Conservation (phyloP, 2,888 invertebrate species). For the Crocallis elinguaria region DNA sequence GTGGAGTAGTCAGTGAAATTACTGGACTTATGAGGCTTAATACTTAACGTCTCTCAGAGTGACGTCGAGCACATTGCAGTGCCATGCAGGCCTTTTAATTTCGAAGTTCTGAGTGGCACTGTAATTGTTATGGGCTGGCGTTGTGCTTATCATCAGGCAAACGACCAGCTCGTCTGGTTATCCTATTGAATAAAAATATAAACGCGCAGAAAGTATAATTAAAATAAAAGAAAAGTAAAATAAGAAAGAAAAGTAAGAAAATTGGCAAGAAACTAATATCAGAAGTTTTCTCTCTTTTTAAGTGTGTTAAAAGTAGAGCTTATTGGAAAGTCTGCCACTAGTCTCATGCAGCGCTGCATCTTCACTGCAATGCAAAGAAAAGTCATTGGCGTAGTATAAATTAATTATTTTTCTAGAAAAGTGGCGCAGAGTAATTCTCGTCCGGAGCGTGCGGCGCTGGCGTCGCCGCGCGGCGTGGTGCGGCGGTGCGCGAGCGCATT, state of each 20-base stretch:
- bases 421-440: slow-evolving; percentile 68
- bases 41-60: no score
- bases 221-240: no score
- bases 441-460: slow-evolving; percentile 60
- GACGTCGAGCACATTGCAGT: no score
- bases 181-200: no score
- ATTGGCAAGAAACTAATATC: neutral
- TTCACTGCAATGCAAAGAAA: slow-evolving; percentile 62
- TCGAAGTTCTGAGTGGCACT: no score
- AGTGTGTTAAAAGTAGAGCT: slow-evolving; percentile 44
- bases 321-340: slow-evolving; percentile 44
- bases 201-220: no score
- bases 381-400: slow-evolving; percentile 63
- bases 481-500: slow-evolving; percentile 70
- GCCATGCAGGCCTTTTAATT: no score
- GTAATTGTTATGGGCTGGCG: no score
- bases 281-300: slow-evolving; percentile 40
- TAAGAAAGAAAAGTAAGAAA: neutral
- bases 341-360: slow-evolving; percentile 35
- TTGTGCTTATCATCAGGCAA: no score
- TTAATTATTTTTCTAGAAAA: slow-evolving; percentile 71
- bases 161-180: no score
- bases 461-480: slow-evolving; percentile 44
- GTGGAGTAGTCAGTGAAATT: no score
- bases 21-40: no score